phyloP scores from a whole-genome alignment of 2,797 vertebrate genomes.

The Ceryle rudis region DNA sequence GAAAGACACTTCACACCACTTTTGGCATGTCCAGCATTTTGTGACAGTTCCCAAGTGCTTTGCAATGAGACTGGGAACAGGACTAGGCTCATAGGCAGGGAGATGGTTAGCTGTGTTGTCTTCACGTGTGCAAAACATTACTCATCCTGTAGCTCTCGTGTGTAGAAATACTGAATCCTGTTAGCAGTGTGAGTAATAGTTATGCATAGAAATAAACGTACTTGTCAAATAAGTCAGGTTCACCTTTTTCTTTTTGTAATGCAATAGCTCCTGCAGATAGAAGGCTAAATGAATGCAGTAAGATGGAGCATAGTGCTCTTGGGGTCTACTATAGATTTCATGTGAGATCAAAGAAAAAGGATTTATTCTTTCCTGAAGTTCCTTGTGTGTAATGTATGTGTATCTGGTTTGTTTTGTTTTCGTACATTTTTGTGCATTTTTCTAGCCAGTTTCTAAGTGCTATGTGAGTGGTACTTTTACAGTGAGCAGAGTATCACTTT shows the following conservation, averaged over 20 bases:
- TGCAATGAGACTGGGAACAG: neutral
- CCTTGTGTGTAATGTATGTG: neutral
- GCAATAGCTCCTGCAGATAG: neutral
- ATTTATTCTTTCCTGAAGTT: neutral
- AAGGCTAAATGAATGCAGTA: neutral
- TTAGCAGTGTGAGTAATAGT: constrained; percentile 9
- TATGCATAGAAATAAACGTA: constrained; percentile 20
- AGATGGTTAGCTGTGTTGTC: neutral
- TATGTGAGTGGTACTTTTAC: neutral
- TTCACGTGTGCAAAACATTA: neutral
- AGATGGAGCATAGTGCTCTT: neutral
- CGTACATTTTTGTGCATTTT: neutral
- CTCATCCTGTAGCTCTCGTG: neutral
- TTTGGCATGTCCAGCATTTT: neutral
- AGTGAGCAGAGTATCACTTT: neutral
- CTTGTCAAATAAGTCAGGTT: constrained; percentile 1
- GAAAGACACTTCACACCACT: neutral
- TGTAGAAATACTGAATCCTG: constrained; percentile 16
- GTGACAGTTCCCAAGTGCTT: neutral
- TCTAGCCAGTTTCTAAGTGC: neutral
- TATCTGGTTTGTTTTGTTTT: neutral
- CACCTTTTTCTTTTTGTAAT: neutral
- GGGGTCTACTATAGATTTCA: neutral
- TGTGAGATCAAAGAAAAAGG: neutral
- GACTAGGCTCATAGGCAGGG: neutral